phyloP scores from a whole-genome alignment of 2,113 vertebrate species.

The Platysteira castanea region DNA sequence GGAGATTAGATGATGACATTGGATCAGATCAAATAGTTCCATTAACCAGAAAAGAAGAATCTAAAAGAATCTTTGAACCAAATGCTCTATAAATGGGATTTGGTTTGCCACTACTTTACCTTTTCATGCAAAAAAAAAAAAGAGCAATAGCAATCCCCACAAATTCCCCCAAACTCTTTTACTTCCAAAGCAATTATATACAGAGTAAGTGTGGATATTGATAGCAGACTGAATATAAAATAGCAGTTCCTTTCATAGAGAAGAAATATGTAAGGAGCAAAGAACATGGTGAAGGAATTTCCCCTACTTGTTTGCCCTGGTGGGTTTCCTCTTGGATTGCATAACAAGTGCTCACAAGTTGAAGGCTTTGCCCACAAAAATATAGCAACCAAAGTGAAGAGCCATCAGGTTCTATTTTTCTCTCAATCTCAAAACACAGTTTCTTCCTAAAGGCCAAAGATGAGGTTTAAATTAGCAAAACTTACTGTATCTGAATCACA shows the following conservation, averaged over 20 bases:
- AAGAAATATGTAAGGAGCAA: not conserved
- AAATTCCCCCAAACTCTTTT: not conserved
- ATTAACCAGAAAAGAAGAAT: not conserved
- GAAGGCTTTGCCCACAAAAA: not conserved
- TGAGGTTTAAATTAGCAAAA: not conserved
- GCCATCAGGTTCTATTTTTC: not conserved
- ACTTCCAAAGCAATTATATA: not conserved
- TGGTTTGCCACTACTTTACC: not conserved
- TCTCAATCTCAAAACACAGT: not conserved
- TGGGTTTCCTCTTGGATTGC: not conserved
- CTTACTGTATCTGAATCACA: not conserved
- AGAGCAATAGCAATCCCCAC: accelerated
- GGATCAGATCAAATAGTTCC: not conserved
- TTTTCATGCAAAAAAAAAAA: not conserved
- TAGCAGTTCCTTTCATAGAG: not conserved
- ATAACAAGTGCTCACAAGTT: not conserved
- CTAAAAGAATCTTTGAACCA: not conserved
- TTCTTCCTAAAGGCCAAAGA: not conserved
- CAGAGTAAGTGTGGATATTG: not conserved
- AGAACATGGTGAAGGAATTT: not conserved
- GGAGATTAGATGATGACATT: not conserved
- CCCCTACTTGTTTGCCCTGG: not conserved
- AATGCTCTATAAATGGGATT: not conserved
- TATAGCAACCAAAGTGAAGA: not conserved
- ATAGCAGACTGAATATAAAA: not conserved